Evolutionary conservation across 2,888 invertebrate genomes (phyloP).

Genomic region (Agrotis clavis): DNA sequence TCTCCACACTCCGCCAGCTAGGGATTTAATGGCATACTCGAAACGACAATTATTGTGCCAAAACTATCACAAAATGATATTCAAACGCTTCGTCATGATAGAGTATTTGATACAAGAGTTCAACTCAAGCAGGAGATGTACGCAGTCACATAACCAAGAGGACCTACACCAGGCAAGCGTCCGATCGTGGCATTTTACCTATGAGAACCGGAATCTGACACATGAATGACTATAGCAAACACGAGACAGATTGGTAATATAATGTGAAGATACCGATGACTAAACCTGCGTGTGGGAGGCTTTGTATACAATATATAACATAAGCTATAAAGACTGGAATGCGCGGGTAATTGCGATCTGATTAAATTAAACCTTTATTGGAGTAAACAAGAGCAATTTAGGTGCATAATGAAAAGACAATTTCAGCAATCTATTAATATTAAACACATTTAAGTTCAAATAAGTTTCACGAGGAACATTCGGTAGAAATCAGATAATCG

Average conservation of each 20-base stretch:
- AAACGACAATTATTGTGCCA: background rate
- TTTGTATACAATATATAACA: conserved; percentile 27
- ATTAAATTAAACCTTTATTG: conserved; percentile 9
- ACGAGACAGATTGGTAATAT: conserved; percentile 66
- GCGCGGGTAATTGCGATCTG: conserved; percentile 9
- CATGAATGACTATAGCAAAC: conserved; percentile 72
- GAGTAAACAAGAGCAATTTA: background rate
- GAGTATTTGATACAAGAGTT: background rate
- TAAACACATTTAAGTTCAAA: conserved; percentile 13
- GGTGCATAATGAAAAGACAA: conserved; percentile 4
- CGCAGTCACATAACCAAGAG: conserved; percentile 17
- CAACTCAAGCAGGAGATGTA: background rate
- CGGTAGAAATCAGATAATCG: conserved; percentile 25
- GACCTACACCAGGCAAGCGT: conserved; percentile 44
- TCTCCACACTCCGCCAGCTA: conserved; percentile 4
- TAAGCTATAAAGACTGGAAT: conserved; percentile 23
- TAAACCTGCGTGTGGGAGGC: conserved; percentile 45
- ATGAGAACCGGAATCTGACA: conserved; percentile 72
- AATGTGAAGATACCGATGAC: conserved; percentile 62
- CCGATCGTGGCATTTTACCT: conserved; percentile 75
- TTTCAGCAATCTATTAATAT: conserved; percentile 6
- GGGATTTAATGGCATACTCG: background rate
- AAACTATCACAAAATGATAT: background rate
- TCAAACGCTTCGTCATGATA: conserved; percentile 2
- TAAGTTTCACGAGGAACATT: conserved; percentile 19